A percentile compares a stretch with the other conserved stretches of the same genome.
Evolutionary conservation across 1,140 invertebrate genomes (phyloP).

Genomic region (Babylonia areolata): DNA sequence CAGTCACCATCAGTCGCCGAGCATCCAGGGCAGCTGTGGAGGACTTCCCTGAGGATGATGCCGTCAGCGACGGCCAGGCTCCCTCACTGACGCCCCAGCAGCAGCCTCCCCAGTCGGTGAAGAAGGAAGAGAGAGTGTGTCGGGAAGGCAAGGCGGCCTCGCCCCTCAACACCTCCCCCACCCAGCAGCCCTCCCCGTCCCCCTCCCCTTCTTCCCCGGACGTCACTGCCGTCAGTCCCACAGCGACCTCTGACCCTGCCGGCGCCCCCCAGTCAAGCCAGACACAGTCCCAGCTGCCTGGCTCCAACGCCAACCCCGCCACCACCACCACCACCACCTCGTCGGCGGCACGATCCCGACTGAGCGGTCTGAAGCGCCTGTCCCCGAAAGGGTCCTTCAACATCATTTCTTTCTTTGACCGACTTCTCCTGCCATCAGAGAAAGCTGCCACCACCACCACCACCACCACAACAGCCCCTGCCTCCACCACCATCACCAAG

Average conservation of each 20-base stretch:
- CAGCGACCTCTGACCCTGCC: background rate
- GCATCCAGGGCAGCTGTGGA: background rate
- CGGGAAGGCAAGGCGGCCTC: constrained; percentile 33
- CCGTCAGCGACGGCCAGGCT: background rate
- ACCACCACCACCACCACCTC: background rate
- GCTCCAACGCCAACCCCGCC: background rate
- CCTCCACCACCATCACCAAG: background rate
- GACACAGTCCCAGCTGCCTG: background rate
- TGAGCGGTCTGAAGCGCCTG: constrained; percentile 29
- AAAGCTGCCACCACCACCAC: constrained; percentile 23
- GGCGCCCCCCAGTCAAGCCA: background rate
- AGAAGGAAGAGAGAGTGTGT: constrained; percentile 30
- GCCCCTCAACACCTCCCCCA: constrained; percentile 24
- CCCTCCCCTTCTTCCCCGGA: background rate
- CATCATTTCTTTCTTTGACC: constrained; percentile 50
- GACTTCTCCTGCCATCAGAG: constrained; percentile 46
- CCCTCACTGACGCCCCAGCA: background rate
- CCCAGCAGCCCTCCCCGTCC: background rate
- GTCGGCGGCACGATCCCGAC: background rate
- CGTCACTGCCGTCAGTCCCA: background rate
- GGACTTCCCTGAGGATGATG: constrained; percentile 22
- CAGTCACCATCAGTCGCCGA: background rate
- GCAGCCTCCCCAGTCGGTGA: background rate
- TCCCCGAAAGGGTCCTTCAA: constrained; percentile 45
- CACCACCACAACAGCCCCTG: no score